These are phyloP conservation scores for Prunella himalayana DNA, from an alignment of 2,113 vertebrate genomes.

Conservation along the genomic window DNA sequence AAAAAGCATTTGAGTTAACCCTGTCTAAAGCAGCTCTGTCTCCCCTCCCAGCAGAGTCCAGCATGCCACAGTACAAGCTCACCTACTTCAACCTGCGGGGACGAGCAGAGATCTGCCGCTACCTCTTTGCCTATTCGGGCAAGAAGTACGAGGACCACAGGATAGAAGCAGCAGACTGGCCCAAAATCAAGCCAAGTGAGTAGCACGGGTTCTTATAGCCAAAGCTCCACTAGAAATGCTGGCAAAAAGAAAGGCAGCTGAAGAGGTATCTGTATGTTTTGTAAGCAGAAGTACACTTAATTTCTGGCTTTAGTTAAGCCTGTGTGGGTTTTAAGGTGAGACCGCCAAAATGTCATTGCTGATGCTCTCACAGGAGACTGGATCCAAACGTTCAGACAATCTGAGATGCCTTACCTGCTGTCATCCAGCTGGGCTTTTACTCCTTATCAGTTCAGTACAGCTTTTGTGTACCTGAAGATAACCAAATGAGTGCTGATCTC, in stretches of 20 bases:
- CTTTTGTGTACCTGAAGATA: not conserved
- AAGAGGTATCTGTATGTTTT: not conserved
- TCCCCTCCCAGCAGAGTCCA: slow-evolving; percentile 23
- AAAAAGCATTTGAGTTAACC: not conserved
- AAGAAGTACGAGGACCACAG: slow-evolving; percentile 74
- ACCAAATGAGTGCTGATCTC: not conserved
- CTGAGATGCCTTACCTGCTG: not conserved
- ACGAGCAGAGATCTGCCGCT: slow-evolving; percentile 78
- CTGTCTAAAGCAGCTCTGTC: not conserved
- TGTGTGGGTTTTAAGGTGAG: not conserved
- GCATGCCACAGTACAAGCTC: slow-evolving; percentile 77
- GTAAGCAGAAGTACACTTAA: not conserved
- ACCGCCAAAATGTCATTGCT: not conserved
- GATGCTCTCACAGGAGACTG: fast-evolving
- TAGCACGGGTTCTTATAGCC: not conserved
- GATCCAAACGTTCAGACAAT: not conserved
- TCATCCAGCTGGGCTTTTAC: not conserved
- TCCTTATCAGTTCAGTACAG: not conserved
- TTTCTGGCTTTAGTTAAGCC: not conserved
- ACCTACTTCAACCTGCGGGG: slow-evolving; percentile 79
- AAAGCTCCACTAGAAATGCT: not conserved
- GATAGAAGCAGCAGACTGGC: slow-evolving; percentile 74
- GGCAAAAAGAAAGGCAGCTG: not conserved
- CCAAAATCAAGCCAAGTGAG: slow-evolving; percentile 76
- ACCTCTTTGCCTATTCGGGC: slow-evolving; percentile 73